A percentile compares a stretch with the other conserved stretches of the same genome.
phyloP scores from a whole-genome alignment of 2,797 vertebrate genomes.

The Acanthornis magna region DNA sequence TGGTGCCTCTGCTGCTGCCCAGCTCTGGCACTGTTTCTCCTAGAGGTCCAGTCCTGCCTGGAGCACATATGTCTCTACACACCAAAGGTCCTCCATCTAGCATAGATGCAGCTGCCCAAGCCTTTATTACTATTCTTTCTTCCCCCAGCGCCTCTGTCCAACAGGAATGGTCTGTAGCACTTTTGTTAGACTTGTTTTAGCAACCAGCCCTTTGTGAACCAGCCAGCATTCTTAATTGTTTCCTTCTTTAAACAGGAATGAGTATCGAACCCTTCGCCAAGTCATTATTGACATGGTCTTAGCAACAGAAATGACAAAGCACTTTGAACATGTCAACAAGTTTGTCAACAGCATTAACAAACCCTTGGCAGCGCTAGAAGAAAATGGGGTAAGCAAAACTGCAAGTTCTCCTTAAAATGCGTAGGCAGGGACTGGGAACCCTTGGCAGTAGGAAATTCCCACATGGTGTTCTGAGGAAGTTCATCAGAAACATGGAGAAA shows the following conservation, averaged over 20 bases:
- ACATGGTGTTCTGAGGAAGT: background rate
- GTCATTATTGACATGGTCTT: conserved; percentile 97
- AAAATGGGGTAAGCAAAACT: conserved; percentile 84
- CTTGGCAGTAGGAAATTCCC: background rate
- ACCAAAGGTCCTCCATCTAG: background rate
- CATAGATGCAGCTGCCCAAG: background rate
- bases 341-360: conserved; percentile 98
- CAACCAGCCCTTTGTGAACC: background rate
- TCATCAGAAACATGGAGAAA: background rate
- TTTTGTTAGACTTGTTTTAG: background rate
- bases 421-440: background rate
- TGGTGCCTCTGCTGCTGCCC: background rate
- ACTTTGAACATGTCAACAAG: conserved; percentile 98
- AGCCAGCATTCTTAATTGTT: conserved; percentile 32
- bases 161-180: background rate
- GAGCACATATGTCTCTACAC: background rate
- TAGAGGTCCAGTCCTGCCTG: background rate
- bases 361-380: conserved; percentile 88
- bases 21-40: background rate
- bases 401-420: conserved; percentile 6
- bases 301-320: conserved; percentile 98
- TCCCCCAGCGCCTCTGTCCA: background rate
- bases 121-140: background rate
- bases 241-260: conserved; percentile 80
- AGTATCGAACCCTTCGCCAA: conserved; percentile 92